These are phyloP conservation scores for Synanthedon vespiformis DNA, from an alignment of 2,888 invertebrate species.

Conservation along the genomic window DNA sequence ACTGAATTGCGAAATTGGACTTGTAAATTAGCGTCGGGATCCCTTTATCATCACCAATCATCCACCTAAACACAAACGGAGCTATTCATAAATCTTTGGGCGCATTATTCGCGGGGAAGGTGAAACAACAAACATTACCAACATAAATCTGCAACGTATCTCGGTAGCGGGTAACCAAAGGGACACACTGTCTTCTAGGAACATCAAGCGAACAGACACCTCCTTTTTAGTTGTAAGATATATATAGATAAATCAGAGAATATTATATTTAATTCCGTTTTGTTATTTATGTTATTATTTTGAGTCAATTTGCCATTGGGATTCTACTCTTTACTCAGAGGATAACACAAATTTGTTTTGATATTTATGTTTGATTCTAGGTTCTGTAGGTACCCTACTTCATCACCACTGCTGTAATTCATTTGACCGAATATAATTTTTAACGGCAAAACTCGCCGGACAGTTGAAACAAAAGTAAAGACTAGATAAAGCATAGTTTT, in stretches of 20 bases:
- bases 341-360: too few relatives aligned
- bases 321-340: too few relatives aligned
- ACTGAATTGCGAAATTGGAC: background rate
- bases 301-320: too few relatives aligned
- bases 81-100: constrained; percentile 63
- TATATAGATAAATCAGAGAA: background rate
- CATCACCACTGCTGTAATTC: too few relatives aligned
- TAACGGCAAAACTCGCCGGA: too few relatives aligned
- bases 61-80: constrained; percentile 43
- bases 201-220: background rate
- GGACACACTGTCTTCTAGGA: constrained; percentile 18
- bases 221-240: background rate
- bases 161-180: constrained; percentile 44
- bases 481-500: too few relatives aligned
- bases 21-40: background rate
- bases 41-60: constrained; percentile 54
- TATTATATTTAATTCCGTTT: background rate
- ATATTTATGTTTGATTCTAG: too few relatives aligned
- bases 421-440: too few relatives aligned
- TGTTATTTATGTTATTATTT: too few relatives aligned
- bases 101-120: constrained; percentile 63
- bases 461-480: too few relatives aligned
- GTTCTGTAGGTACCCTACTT: too few relatives aligned
- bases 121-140: constrained; percentile 69
- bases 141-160: constrained; percentile 69